Evolutionary conservation across 2,797 vertebrate genomes (phyloP).

Genomic region (Enteromius paludinosus): DNA sequence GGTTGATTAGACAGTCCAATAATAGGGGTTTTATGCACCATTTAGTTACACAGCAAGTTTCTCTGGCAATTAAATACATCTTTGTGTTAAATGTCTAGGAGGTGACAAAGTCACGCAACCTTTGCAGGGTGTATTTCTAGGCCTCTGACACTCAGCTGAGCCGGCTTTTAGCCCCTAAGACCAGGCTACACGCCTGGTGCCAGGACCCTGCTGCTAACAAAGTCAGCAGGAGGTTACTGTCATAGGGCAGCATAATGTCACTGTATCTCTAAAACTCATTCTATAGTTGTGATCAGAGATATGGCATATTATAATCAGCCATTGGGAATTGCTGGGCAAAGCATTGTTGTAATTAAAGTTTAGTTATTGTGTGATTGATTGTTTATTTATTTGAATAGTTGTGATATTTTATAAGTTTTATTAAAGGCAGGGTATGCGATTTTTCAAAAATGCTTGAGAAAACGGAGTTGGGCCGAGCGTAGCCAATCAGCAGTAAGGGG

Average conservation of each 20-base stretch:
- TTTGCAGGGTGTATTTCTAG: conserved; percentile 15
- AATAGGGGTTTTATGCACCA: neutral
- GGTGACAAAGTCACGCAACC: neutral
- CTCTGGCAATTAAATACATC: neutral
- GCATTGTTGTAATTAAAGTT: neutral
- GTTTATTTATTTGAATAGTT: too few species aligned
- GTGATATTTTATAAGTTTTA: too few species aligned
- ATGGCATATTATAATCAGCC: neutral
- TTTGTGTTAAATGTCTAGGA: conserved; percentile 25
- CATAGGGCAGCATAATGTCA: neutral
- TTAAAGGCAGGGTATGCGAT: too few species aligned
- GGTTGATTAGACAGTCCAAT: neutral
- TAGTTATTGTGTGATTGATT: too few species aligned
- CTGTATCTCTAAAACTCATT: neutral
- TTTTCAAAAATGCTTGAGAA: too few species aligned
- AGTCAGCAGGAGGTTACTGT: conserved; percentile 18
- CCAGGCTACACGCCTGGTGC: neutral
- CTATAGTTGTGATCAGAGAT: neutral
- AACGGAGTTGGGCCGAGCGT: too few species aligned
- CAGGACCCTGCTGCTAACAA: conserved; percentile 13
- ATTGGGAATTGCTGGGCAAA: neutral
- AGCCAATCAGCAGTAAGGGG: too few species aligned
- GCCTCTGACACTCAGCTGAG: conserved; percentile 5
- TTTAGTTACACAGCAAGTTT: neutral
- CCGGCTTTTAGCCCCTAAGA: conserved; percentile 22